These are phyloP conservation scores for Ormyrus nitidulus DNA, from an alignment of 2,888 invertebrate genomes.

Conservation along the genomic window DNA sequence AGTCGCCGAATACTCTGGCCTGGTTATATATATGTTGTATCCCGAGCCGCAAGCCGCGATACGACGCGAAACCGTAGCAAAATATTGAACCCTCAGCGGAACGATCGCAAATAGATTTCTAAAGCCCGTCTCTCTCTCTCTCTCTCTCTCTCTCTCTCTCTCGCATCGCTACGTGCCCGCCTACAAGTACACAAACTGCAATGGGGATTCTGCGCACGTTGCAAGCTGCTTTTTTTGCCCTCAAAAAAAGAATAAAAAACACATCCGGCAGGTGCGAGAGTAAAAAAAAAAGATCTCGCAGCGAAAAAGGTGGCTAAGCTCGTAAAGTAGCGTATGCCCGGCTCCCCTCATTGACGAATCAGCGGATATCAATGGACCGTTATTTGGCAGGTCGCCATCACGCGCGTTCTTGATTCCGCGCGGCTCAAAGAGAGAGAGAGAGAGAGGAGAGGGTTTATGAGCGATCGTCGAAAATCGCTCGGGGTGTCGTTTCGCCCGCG, in stretches of 20 bases:
- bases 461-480: conserved; percentile 5
- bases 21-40: background rate
- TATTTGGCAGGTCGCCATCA: conserved; percentile 69
- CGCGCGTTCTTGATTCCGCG: conserved; percentile 62
- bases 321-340: conserved; percentile 9
- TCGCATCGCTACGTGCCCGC: no score
- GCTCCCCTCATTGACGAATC: conserved; percentile 59
- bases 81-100: conserved; percentile 4
- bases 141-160: no score
- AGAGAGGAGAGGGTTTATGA: background rate
- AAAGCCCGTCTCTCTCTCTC: background rate
- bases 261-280: background rate
- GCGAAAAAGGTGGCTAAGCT: background rate
- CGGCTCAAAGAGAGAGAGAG: no score
- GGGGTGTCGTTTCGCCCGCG: background rate
- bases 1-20: no score
- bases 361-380: conserved; percentile 66
- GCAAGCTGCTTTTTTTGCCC: conserved; percentile 7
- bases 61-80: background rate
- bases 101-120: conserved; percentile 38
- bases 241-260: background rate
- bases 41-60: background rate
- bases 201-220: conserved; percentile 20
- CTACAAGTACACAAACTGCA: no score
- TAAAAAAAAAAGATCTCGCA: background rate